phyloP scores from a whole-genome alignment of 2,797 vertebrate genomes.

The Micrastur ruficollis region DNA sequence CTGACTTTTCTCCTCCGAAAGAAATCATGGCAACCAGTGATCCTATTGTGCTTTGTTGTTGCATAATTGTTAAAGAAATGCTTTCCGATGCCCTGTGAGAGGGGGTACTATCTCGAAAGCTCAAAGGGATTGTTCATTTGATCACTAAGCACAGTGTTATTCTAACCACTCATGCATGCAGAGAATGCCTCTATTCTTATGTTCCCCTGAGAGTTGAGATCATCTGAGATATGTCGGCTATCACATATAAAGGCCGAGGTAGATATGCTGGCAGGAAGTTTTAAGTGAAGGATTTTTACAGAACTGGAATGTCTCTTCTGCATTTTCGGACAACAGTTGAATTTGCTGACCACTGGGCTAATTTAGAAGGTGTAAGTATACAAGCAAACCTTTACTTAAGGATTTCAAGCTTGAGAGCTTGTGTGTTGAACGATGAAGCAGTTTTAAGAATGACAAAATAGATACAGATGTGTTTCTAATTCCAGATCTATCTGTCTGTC shows the following conservation, averaged over 20 bases:
- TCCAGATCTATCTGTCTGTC: neutral
- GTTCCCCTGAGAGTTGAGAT: slow-evolving; percentile 54
- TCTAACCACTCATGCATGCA: slow-evolving; percentile 49
- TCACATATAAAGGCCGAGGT: slow-evolving; percentile 13
- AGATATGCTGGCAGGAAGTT: neutral
- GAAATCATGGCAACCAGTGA: neutral
- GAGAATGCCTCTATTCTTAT: slow-evolving; percentile 67
- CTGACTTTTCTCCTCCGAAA: slow-evolving; percentile 4
- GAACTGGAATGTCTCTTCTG: neutral
- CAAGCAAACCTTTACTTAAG: neutral
- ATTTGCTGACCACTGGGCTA: rapidly evolving
- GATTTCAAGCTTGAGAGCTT: neutral
- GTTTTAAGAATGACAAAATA: neutral
- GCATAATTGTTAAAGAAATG: slow-evolving; percentile 70
- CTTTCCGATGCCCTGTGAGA: slow-evolving; percentile 63
- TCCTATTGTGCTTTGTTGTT: slow-evolving; percentile 65
- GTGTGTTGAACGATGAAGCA: neutral
- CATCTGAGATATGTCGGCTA: slow-evolving; percentile 45
- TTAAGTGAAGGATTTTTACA: neutral
- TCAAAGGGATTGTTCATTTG: slow-evolving; percentile 71
- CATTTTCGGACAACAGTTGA: rapidly evolving
- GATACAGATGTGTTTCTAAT: neutral
- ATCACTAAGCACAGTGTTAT: slow-evolving; percentile 67
- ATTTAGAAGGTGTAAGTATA: neutral
- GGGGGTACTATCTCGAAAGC: slow-evolving; percentile 67